Conservation (phyloP, 1,140 invertebrate species). For the Coptotermes formosanus region DNA sequence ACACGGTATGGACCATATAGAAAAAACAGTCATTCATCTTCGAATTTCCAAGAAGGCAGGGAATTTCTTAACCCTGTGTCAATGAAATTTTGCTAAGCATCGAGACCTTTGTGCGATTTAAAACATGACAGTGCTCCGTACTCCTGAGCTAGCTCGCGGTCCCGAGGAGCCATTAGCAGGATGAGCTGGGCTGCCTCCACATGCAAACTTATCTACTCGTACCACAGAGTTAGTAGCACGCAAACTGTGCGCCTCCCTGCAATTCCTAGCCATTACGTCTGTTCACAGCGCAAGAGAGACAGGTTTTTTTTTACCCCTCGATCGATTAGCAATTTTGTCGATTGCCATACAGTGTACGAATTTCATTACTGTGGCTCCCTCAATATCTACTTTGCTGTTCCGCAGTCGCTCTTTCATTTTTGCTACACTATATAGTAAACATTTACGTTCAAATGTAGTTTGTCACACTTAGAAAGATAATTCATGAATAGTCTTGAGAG, state of each 20-base stretch:
- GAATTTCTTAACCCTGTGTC: no score
- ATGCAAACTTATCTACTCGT: not conserved
- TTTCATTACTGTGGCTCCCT: not conserved
- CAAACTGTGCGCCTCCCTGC: not conserved
- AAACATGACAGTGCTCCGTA: not conserved
- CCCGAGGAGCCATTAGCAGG: not conserved
- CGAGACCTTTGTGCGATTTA: not conserved
- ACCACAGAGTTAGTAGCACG: not conserved
- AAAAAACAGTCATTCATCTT: no score
- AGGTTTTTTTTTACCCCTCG: not conserved
- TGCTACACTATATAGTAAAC: not conserved
- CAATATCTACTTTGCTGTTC: not conserved
- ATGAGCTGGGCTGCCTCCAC: not conserved
- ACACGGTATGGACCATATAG: no score
- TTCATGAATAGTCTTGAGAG: not conserved
- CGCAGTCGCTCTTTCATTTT: not conserved
- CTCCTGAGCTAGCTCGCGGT: not conserved
- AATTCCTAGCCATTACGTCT: not conserved
- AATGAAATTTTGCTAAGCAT: no score
- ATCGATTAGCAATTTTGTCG: constrained; percentile 15
- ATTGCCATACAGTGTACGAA: constrained; percentile 15
- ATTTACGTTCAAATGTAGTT: not conserved
- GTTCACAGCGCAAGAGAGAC: not conserved
- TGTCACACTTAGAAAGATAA: not conserved
- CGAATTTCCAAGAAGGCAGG: no score